Evolutionary conservation across 2,888 invertebrate genomes (phyloP).

Genomic region (Campoplex nolae): DNA sequence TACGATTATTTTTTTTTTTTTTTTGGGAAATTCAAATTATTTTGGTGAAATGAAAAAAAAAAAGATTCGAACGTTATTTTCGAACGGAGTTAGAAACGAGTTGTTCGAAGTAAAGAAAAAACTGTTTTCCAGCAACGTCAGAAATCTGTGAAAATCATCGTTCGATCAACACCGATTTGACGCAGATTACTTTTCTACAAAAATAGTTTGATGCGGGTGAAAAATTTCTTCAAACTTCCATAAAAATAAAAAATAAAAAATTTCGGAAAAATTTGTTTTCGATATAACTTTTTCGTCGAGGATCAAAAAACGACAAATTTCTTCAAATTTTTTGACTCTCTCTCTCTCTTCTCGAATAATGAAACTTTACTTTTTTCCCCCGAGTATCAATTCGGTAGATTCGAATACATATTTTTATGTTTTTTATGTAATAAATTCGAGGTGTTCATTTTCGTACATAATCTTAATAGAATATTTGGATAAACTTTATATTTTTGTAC

Average conservation of each 20-base stretch:
- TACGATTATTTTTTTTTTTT: no score
- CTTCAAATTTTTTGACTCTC: background rate
- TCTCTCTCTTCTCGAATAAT: background rate
- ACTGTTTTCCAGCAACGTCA: background rate
- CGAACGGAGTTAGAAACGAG: no score
- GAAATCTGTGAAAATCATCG: background rate
- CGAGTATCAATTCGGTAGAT: background rate
- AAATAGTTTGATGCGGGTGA: background rate
- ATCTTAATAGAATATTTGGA: conserved; percentile 22
- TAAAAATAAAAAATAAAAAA: background rate
- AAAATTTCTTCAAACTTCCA: background rate
- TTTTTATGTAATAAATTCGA: conserved; percentile 30
- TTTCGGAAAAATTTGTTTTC: background rate
- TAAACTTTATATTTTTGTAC: conserved; percentile 29
- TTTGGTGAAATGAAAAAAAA: no score
- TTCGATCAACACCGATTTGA: background rate
- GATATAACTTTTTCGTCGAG: background rate
- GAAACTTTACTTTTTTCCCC: background rate
- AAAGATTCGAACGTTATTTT: no score
- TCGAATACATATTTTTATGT: background rate
- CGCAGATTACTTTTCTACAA: background rate
- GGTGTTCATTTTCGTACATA: conserved; percentile 16
- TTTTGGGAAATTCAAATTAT: no score
- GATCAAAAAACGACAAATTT: background rate
- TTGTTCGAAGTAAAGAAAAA: no score